Evolutionary conservation across 2,113 vertebrate species (phyloP).

Genomic region (Lipotes vexillifer): DNA sequence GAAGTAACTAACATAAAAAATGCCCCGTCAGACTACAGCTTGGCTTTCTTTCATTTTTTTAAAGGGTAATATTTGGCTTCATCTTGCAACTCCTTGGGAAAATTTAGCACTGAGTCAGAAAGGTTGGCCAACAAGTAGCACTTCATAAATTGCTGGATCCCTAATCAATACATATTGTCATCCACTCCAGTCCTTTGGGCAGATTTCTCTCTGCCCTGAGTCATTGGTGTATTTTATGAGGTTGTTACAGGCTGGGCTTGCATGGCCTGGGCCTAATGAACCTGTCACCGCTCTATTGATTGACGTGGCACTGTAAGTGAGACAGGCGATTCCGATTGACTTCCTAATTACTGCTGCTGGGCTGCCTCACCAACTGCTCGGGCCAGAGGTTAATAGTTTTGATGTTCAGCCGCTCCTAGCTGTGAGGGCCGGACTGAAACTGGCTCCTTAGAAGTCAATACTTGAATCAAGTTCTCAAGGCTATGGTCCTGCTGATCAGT

Average conservation of each 20-base stretch:
- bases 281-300: slow-evolving; percentile 91
- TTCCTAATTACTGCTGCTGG: slow-evolving; percentile 98
- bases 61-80: slow-evolving; percentile 80
- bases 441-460: slow-evolving; percentile 84
- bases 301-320: slow-evolving; percentile 92
- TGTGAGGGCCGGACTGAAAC: slow-evolving; percentile 81
- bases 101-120: slow-evolving; percentile 81
- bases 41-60: slow-evolving; percentile 44
- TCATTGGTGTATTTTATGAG: slow-evolving; percentile 89
- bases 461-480: slow-evolving; percentile 88
- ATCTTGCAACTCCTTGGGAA: slow-evolving; percentile 80
- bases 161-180: slow-evolving; percentile 90
- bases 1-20: slow-evolving; percentile 77
- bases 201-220: slow-evolving; percentile 79
- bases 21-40: slow-evolving; percentile 65
- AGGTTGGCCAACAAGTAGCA: slow-evolving; percentile 81
- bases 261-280: slow-evolving; percentile 89
- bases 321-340: slow-evolving; percentile 94
- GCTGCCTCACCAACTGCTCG: slow-evolving; percentile 89
- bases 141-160: slow-evolving; percentile 85
- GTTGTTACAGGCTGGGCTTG: slow-evolving; percentile 85
- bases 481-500: slow-evolving; percentile 86
- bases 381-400: slow-evolving; percentile 96
- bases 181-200: slow-evolving; percentile 79
- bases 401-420: slow-evolving; percentile 85